Evolutionary conservation across 2,888 invertebrate species (phyloP), one percentile per base, ranked within the genome.

Genomic region (Hetaerina titia): DNA sequence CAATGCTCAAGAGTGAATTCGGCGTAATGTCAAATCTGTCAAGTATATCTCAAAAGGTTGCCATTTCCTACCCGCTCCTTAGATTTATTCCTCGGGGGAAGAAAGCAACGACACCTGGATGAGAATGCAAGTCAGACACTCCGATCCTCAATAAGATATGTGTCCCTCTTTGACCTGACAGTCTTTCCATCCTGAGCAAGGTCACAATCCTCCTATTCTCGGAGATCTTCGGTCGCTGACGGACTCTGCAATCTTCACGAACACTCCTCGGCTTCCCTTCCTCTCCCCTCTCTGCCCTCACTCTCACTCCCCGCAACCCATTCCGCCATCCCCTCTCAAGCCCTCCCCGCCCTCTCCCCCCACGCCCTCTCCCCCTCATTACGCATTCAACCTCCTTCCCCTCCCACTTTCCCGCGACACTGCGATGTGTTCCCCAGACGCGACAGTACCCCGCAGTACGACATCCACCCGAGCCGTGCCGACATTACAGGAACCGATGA

Each of bases 91-190:
- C 81, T 1, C 81, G 31, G 13, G 31, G 31, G 13, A 31, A 81
- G 25, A 31, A 25, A n/a, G 69, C 13, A 90, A 60, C 63, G 63
- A 22, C 7, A n/a, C 31, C 64, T 58, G 45, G 60, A 90, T 90
- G 63, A 90, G 90, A 56, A 90, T 90, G 90, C 90, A 19, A 64
- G 90, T 90, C 90, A 90, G 64, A 90, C 90, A 45, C 45, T 64
- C 63, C 64, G 90, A 90, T 90, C 90, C 45, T 64, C 90, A 90
- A 90, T 90, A 90, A 90, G 90, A 64, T 90, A 90, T 90, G 90
- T 90, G 90, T 64, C 90, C 64, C 90, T 90, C 90, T 90, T 90
- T 90, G 90, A 90, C 90, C 90, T 58, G 89, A 89, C 89, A 89
- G 58, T n/a, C 90, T 90, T 45, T 45, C 64, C 90, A 90, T 90